Evolutionary conservation across 2,888 invertebrate species (phyloP), one percentile per base, ranked within the genome.

Genomic region (Crioceris asparagi): DNA sequence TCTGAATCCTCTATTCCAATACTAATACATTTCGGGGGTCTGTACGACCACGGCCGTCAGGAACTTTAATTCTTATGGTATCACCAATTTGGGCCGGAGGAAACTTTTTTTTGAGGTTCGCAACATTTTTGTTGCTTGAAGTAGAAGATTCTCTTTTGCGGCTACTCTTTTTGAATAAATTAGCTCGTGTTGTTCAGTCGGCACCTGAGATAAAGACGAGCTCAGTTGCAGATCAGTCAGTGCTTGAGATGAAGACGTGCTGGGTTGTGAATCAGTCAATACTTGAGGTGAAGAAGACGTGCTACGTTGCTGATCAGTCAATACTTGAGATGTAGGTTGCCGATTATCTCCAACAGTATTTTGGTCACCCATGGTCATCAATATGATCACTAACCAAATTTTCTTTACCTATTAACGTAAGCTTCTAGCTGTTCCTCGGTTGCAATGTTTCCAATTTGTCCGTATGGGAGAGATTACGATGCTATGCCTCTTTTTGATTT

Each of bases 401-500:
- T 46, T n/a, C n/a, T n/a, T n/a, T n/a, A n/a, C n/a, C 45, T n/a
- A n/a, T n/a, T n/a, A n/a, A n/a, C n/a, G n/a, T n/a, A n/a, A n/a
- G n/a, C 46, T 19, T 40, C 39, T 41, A 29, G 45, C 35, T 48
- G 43, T 52, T 48, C 48, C 42, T 53, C 43, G 32, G 45, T 49
- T 51, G 48, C 45, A 39, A 52, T 48, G 34, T 47, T 48, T 46
- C 38, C 35, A 29, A 51, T 50, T 46, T 43, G 41, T 29, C 38
- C 45, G 43, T 35, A 1, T 42, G 46, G 45, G 21, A 51, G 43
- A 46, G 41, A 49, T 34, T 47, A 49, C 32, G 49, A 46, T 40
- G 38, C 43, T 46, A 48, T 43, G 36, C 47, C 45, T 39, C 43
- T 48, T 50, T 48, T 53, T 46, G 43, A 39, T 44, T 48, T 43